A percentile compares a stretch with the other conserved stretches of the same genome.
Conservation (phyloP, 2,888 invertebrate species). For the Chaetoderma sp. region DNA sequence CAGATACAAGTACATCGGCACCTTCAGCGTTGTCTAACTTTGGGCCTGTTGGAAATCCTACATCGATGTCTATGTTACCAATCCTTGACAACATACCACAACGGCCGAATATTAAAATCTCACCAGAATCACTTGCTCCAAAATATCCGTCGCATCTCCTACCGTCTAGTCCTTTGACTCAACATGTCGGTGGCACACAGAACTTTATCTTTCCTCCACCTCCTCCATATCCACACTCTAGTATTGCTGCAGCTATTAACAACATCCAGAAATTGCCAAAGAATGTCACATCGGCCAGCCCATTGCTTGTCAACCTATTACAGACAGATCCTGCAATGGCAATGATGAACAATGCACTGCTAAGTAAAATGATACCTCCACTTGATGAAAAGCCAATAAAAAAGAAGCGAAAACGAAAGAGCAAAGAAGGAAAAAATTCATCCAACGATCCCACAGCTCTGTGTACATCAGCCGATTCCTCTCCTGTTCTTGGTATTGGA, state of each 20-base stretch:
- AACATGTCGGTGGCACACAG: constrained; percentile 10
- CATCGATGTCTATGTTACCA: too few species aligned
- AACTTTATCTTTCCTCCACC: constrained; percentile 52
- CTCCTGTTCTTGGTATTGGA: constrained; percentile 39
- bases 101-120: neutral
- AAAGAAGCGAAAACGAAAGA: constrained; percentile 46
- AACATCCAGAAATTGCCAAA: constrained; percentile 51
- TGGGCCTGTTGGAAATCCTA: constrained; percentile 41
- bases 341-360: constrained; percentile 39
- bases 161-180: constrained; percentile 21
- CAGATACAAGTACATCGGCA: constrained; percentile 15
- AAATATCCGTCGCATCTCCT: constrained; percentile 14
- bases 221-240: constrained; percentile 51
- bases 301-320: constrained; percentile 88
- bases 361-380: constrained; percentile 43
- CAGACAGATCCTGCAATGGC: constrained; percentile 79
- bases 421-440: neutral
- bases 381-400: constrained; percentile 47
- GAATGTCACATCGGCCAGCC: constrained; percentile 77
- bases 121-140: constrained; percentile 21
- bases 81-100: constrained; percentile 33
- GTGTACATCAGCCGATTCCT: constrained; percentile 27
- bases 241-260: constrained; percentile 47
- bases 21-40: constrained; percentile 34
- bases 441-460: neutral